Conservation (phyloP, 2,797 vertebrate species). For the Eidolon dupreanum region DNA sequence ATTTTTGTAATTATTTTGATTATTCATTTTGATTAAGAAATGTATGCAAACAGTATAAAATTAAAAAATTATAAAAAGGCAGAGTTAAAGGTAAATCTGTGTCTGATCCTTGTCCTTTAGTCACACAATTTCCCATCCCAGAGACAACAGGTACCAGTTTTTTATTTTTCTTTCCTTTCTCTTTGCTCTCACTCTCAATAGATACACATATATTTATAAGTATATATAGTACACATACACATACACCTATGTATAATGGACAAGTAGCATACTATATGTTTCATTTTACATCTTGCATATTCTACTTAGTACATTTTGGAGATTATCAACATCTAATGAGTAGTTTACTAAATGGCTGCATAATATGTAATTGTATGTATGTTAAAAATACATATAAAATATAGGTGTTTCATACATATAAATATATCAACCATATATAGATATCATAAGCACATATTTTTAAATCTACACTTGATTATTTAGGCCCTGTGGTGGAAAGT, state of each 20-base stretch:
- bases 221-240: neutral
- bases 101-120: neutral
- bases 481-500: neutral
- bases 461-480: neutral
- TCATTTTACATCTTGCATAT: constrained; percentile 23
- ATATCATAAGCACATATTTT: neutral
- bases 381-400: constrained; percentile 26
- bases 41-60: neutral
- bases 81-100: neutral
- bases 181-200: neutral
- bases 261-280: neutral
- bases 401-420: neutral
- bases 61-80: neutral
- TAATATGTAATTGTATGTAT: neutral
- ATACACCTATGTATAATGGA: neutral
- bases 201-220: neutral
- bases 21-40: constrained; percentile 30
- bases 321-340: neutral
- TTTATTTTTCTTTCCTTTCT: neutral
- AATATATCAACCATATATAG: neutral
- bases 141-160: neutral
- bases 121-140: neutral
- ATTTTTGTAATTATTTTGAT: constrained; percentile 41
- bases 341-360: neutral
- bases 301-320: neutral